Percentiles rank a stretch among this genome's conserved stretches.
Conservation (phyloP, 2,888 invertebrate genomes). For the Coenonympha arcania region DNA sequence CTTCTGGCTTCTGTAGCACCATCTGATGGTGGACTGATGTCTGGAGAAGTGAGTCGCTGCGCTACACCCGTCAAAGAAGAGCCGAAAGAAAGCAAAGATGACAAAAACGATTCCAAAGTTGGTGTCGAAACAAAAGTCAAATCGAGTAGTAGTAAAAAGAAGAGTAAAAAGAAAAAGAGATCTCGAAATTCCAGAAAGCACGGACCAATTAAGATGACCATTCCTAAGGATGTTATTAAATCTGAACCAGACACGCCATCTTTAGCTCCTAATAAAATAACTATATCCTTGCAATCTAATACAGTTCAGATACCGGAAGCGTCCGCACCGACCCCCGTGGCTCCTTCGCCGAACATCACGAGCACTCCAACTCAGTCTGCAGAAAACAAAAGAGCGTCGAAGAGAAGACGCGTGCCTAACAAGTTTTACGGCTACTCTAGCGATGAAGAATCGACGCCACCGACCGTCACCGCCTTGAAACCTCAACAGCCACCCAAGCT, state of each 20-base stretch:
- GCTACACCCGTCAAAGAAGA: conserved; percentile 72
- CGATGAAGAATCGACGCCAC: conserved; percentile 81
- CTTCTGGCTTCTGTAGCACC: conserved; percentile 77
- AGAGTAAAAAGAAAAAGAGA: conserved; percentile 78
- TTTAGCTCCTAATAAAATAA: conserved; percentile 61
- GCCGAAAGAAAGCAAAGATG: conserved; percentile 67
- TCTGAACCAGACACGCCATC: conserved; percentile 41
- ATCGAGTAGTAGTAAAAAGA: conserved; percentile 75
- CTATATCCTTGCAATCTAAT: conserved; percentile 68
- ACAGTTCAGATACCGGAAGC: conserved; percentile 65
- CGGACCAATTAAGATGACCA: conserved; percentile 75
- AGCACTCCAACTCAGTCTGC: conserved; percentile 43
- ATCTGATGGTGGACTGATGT: conserved; percentile 71
- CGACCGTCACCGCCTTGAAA: conserved; percentile 67
- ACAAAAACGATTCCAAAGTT: conserved; percentile 62
- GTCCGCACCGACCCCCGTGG: conserved; percentile 32
- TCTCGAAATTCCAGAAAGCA: conserved; percentile 62
- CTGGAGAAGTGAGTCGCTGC: conserved; percentile 77
- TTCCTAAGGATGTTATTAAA: conserved; percentile 71
- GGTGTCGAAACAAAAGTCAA: conserved; percentile 67
- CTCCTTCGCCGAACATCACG: conserved; percentile 26
- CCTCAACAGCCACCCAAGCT: conserved; percentile 77
- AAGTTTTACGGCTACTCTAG: conserved; percentile 92
- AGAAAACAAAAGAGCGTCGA: conserved; percentile 82
- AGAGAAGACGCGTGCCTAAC: conserved; percentile 85